These are phyloP conservation scores for Philhelius pedissequus DNA, from an alignment of 2,888 invertebrate genomes.

Conservation along the genomic window DNA sequence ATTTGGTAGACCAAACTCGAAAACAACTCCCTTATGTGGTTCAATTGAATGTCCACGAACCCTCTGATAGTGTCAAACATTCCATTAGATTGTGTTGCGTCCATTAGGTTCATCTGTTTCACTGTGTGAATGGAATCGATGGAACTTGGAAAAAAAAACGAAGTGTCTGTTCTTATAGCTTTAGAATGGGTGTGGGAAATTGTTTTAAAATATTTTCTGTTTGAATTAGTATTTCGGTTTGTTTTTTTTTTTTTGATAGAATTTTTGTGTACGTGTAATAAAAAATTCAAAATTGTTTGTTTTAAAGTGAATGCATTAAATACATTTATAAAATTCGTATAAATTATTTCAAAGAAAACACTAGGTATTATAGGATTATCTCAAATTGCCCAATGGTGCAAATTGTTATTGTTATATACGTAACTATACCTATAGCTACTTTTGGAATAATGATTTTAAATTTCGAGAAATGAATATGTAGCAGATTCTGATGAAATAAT, in stretches of 20 bases:
- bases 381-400: too few relatives aligned
- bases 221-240: neutral
- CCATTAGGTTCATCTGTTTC: conserved; percentile 43
- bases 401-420: too few relatives aligned
- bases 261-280: too few relatives aligned
- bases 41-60: conserved; percentile 58
- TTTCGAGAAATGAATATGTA: too few relatives aligned
- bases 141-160: neutral
- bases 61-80: conserved; percentile 63
- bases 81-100: conserved; percentile 61
- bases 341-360: too few relatives aligned
- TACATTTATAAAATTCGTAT: neutral
- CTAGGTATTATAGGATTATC: too few relatives aligned
- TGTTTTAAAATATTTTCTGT: neutral
- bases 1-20: conserved; percentile 62
- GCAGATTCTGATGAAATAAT: too few relatives aligned
- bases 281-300: too few relatives aligned
- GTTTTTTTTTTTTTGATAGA: neutral
- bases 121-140: neutral
- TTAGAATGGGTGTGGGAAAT: neutral
- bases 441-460: too few relatives aligned
- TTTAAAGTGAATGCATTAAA: neutral
- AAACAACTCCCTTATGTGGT: conserved; percentile 49
- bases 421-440: too few relatives aligned
- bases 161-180: neutral